Conservation (phyloP, 2,888 invertebrate species). For the Callyntrura sp. region DNA sequence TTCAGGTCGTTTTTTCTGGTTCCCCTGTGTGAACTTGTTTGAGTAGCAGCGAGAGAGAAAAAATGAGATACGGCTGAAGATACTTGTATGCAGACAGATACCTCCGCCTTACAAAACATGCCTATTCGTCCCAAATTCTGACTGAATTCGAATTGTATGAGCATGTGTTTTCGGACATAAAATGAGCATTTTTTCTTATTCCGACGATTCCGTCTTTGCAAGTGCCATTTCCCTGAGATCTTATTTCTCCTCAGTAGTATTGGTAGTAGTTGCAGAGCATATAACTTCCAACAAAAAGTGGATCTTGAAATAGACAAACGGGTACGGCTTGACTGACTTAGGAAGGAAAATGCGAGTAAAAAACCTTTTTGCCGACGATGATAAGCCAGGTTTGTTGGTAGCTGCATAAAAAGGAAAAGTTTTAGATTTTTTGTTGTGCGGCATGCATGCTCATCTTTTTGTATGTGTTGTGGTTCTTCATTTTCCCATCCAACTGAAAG, state of each 20-base stretch:
- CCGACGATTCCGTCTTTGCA: conserved; percentile 16
- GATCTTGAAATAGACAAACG: conserved; percentile 69
- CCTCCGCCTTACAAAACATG: not conserved
- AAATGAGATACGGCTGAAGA: conserved; percentile 35
- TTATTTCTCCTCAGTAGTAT: conserved; percentile 11
- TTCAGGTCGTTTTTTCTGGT: conserved; percentile 48
- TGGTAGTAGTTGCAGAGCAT: too few species aligned
- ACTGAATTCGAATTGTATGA: conserved; percentile 25
- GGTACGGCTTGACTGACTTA: conserved; percentile 65
- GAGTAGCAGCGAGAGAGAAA: conserved; percentile 31
- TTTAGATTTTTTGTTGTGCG: conserved; percentile 10
- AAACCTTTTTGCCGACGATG: conserved; percentile 61
- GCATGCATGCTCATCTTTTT: conserved; percentile 31
- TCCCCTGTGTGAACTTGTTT: conserved; percentile 70
- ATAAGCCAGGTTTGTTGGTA: conserved; percentile 65
- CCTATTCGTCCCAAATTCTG: not conserved
- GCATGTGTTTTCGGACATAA: conserved; percentile 58
- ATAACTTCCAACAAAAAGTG: conserved; percentile 2
- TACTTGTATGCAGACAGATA: not conserved
- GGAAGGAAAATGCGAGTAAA: conserved; percentile 46
- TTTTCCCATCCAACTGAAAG: conserved; percentile 16
- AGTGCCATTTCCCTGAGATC: not conserved
- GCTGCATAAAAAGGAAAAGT: conserved; percentile 58
- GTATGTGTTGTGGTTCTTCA: conserved; percentile 36
- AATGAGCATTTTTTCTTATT: conserved; percentile 16